phyloP scores from a whole-genome alignment of 2,113 vertebrate species.

The Carassius carassius region DNA sequence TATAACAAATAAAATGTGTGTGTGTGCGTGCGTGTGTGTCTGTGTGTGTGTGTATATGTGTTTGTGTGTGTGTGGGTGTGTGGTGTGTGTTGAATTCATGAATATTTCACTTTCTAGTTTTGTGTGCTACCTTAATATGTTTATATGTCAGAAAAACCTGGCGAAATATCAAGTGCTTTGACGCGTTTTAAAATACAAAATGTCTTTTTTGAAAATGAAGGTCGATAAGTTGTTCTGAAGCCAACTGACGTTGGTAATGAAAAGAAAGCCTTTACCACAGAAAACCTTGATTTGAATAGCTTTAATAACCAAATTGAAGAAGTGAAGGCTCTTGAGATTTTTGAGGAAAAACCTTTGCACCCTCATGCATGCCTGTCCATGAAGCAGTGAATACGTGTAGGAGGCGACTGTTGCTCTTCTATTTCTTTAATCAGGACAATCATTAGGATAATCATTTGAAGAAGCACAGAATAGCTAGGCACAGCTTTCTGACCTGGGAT shows the following conservation, averaged over 20 bases:
- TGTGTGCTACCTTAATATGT: background rate
- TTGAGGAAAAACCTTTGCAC: conserved; percentile 5
- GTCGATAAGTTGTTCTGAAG: background rate
- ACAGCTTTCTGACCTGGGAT: background rate
- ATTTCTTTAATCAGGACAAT: background rate
- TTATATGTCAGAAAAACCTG: background rate
- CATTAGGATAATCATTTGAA: background rate
- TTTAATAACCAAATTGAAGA: background rate
- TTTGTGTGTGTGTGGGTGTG: background rate
- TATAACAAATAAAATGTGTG: background rate
- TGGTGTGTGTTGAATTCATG: background rate
- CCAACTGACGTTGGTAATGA: conserved; percentile 15
- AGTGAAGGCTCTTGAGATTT: background rate
- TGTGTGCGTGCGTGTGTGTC: background rate
- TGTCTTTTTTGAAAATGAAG: background rate
- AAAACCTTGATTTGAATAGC: conserved; percentile 31
- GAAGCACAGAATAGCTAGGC: background rate
- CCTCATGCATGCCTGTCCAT: background rate
- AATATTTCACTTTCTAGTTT: background rate
- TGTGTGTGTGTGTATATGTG: background rate
- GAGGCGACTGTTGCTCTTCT: background rate
- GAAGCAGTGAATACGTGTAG: background rate
- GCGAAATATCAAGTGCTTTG: background rate
- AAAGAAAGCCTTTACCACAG: conserved; percentile 17
- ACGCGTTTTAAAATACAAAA: background rate